Conservation (phyloP, 2,888 invertebrate species). For the Lasioglossum zephyrum region DNA sequence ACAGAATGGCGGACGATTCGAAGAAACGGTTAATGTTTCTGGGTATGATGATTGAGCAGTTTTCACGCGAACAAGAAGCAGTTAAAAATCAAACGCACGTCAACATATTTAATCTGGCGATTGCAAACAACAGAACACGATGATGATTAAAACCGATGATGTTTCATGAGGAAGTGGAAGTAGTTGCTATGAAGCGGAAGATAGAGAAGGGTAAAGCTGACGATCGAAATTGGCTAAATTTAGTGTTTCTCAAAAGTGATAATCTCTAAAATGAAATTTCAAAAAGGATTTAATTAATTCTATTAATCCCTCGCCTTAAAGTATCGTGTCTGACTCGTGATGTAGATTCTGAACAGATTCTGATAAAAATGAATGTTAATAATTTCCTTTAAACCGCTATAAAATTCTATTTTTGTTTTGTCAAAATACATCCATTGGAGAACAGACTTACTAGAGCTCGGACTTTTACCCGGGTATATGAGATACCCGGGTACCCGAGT, state of each 20-base stretch:
- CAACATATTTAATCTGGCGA: background rate
- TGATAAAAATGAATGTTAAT: too few relatives aligned
- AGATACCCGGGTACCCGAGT: too few relatives aligned
- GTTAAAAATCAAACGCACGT: background rate
- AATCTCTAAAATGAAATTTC: background rate
- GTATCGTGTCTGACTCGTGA: too few relatives aligned
- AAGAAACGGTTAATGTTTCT: background rate
- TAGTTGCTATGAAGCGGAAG: background rate
- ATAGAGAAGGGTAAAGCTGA: background rate
- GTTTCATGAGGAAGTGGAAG: background rate
- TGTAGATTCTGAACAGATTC: too few relatives aligned
- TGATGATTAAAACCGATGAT: background rate
- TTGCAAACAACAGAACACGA: background rate
- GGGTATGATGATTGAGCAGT: background rate
- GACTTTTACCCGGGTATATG: too few relatives aligned
- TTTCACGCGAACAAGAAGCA: background rate
- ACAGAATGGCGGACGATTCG: background rate
- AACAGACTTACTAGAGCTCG: too few relatives aligned
- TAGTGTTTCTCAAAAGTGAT: background rate
- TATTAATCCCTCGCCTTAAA: too few relatives aligned
- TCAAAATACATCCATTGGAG: too few relatives aligned
- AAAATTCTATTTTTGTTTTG: too few relatives aligned
- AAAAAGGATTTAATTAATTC: background rate
- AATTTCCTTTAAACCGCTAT: too few relatives aligned
- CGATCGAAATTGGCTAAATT: conserved; percentile 28